Evolutionary conservation across 2,113 vertebrate genomes (phyloP).

Genomic region (Centropus unirufus): DNA sequence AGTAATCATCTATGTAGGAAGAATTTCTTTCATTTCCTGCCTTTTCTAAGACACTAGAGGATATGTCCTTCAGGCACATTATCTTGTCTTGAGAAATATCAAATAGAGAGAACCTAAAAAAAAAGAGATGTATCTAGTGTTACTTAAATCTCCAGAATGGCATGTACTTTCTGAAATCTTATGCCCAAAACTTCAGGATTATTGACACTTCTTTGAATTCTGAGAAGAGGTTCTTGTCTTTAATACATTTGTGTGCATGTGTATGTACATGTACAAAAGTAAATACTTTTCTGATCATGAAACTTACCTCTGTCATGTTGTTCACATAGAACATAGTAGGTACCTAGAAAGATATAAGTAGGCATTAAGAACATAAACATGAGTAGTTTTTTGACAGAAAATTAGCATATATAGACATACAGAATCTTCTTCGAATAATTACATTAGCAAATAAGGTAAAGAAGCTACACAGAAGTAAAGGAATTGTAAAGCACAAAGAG

Average conservation of each 20-base stretch:
- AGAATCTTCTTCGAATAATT: neutral
- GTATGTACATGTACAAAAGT: neutral
- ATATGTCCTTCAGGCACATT: neutral
- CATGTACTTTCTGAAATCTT: neutral
- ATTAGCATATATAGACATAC: neutral
- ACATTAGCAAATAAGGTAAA: neutral
- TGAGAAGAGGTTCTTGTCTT: neutral
- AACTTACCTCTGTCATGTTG: rapidly evolving
- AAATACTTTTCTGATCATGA: neutral
- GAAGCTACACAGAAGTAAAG: neutral
- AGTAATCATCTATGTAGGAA: neutral
- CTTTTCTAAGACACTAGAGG: neutral
- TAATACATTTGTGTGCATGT: neutral
- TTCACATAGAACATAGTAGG: neutral
- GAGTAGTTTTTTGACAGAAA: neutral
- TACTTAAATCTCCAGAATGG: neutral
- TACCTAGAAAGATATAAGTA: neutral
- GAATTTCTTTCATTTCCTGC: neutral
- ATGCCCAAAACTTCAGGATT: neutral
- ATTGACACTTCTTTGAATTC: neutral
- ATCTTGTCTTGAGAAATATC: neutral
- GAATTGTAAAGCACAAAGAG: neutral
- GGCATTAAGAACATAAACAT: neutral
- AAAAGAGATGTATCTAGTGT: neutral
- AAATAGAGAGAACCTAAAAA: neutral